Conservation (phyloP, 2,797 vertebrate species). For the Catostomus latipinnis region DNA sequence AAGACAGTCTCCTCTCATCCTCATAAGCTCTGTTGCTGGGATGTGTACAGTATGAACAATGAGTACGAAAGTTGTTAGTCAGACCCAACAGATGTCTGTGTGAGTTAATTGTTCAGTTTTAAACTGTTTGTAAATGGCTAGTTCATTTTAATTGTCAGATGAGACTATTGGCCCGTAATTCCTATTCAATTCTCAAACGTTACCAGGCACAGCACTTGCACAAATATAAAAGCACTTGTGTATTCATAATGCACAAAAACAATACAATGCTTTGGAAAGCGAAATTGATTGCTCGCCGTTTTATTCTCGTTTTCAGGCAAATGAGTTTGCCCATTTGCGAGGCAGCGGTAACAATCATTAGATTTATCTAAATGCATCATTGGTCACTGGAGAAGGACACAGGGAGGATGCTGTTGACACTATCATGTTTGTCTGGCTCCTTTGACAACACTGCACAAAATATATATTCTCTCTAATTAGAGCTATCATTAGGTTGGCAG, state of each 20-base stretch:
- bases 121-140: slow-evolving; percentile 36
- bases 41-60: slow-evolving; percentile 46
- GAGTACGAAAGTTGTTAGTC: slow-evolving; percentile 47
- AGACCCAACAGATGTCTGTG: slow-evolving; percentile 44
- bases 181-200: slow-evolving; percentile 3
- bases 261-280: slow-evolving; percentile 14
- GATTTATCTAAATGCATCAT: slow-evolving; percentile 54
- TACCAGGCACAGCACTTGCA: background rate
- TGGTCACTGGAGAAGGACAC: slow-evolving; percentile 51
- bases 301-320: slow-evolving; percentile 46
- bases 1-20: background rate
- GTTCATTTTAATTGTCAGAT: slow-evolving; percentile 34
- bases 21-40: slow-evolving; percentile 20
- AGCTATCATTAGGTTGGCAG: slow-evolving; percentile 61
- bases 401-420: slow-evolving; percentile 51
- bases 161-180: slow-evolving; percentile 26
- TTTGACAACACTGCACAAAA: slow-evolving; percentile 64
- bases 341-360: slow-evolving; percentile 49
- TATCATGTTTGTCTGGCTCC: slow-evolving; percentile 72
- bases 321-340: slow-evolving; percentile 47
- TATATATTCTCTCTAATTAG: slow-evolving; percentile 75
- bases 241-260: background rate
- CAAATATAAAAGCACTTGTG: slow-evolving; percentile 7
- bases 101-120: slow-evolving; percentile 29
- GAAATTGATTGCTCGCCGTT: slow-evolving; percentile 19